Conservation (phyloP, 2,113 vertebrate genomes). For the human (Homo sapiens) region DNA sequence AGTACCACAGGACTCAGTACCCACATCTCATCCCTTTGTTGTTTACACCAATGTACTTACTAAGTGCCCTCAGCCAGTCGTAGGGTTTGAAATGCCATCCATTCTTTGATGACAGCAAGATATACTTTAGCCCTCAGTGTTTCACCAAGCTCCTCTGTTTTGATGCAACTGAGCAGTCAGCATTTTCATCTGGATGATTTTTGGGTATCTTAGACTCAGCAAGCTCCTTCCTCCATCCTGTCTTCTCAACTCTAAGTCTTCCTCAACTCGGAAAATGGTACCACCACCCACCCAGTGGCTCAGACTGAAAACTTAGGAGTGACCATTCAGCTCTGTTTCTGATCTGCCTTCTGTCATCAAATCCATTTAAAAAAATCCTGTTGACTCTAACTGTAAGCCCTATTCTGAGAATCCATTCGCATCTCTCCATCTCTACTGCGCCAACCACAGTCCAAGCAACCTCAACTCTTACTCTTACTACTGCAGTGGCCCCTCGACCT, state of each 20-base stretch:
- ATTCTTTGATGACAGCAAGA: neutral
- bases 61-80: neutral
- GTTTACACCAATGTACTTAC: neutral
- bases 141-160: neutral
- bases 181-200: neutral
- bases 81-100: neutral
- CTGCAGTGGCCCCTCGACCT: accelerated
- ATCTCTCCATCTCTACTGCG: neutral
- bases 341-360: neutral
- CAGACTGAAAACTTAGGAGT: neutral
- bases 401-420: neutral
- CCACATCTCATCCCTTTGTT: neutral
- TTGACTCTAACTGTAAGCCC: neutral
- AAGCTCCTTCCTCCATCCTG: neutral
- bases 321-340: neutral
- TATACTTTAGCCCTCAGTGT: neutral
- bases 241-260: neutral
- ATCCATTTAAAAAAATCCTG: neutral
- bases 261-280: neutral
- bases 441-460: too few species aligned
- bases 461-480: neutral
- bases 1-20: neutral
- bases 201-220: neutral
- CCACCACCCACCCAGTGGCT: neutral
- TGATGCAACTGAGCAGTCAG: accelerated